Evolutionary conservation across 1,140 invertebrate species (phyloP).

Genomic region (Drosophila elegans): DNA sequence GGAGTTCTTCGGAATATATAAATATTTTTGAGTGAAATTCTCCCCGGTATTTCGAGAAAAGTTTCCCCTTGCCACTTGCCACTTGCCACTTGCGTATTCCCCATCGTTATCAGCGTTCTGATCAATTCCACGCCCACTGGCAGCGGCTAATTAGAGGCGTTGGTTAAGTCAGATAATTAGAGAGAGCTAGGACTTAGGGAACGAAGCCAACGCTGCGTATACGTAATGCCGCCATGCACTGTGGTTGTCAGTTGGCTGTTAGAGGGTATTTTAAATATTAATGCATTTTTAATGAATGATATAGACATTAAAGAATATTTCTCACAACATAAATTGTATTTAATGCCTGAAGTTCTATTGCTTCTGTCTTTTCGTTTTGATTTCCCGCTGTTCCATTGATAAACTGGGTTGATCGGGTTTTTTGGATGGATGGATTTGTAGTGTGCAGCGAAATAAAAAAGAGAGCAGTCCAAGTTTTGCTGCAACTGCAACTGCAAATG

Average conservation of each 20-base stretch:
- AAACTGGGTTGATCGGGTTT: conserved; percentile 5
- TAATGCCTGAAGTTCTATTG: not conserved
- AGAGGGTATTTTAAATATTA: too few species aligned
- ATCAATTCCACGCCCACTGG: conserved; percentile 11
- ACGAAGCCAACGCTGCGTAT: conserved; percentile 14
- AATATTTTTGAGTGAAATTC: conserved; percentile 21
- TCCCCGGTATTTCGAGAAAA: not conserved
- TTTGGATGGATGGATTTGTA: conserved; percentile 9
- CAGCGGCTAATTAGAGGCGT: conserved; percentile 38
- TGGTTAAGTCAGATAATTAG: conserved; percentile 26
- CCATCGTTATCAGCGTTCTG: conserved; percentile 4
- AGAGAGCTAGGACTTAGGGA: conserved; percentile 4
- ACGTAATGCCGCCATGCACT: conserved; percentile 1
- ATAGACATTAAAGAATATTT: too few species aligned
- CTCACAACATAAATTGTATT: not conserved
- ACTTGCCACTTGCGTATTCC: conserved; percentile 5
- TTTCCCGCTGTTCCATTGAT: not conserved
- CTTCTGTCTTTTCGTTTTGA: not conserved
- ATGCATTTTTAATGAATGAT: too few species aligned
- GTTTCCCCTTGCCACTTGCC: not conserved
- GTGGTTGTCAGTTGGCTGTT: too few species aligned
- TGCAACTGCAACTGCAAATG: conserved; percentile 48
- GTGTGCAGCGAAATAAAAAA: conserved; percentile 21
- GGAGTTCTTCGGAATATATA: conserved; percentile 21
- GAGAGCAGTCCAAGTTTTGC: conserved; percentile 21